phyloP scores from a whole-genome alignment of 2,113 vertebrate genomes.

The Ornithorhynchus anatinus region DNA sequence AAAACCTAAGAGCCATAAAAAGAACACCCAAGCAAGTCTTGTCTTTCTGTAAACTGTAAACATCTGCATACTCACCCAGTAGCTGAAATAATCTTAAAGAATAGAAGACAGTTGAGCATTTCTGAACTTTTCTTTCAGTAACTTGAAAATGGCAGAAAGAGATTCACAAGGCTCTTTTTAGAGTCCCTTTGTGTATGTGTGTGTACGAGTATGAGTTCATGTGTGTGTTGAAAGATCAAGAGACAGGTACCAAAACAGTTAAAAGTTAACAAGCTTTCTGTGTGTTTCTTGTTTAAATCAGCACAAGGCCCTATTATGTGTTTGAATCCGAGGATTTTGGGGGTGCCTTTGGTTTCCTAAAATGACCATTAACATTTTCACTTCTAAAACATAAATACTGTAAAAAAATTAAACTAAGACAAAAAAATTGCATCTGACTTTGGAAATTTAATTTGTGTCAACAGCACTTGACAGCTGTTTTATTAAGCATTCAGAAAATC shows the following conservation, averaged over 20 bases:
- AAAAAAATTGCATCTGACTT: constrained; percentile 1
- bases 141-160: neutral
- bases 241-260: too few relatives aligned
- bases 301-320: too few relatives aligned
- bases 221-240: too few relatives aligned
- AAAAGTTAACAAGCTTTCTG: too few relatives aligned
- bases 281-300: too few relatives aligned
- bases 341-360: too few relatives aligned
- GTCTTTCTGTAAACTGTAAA: neutral
- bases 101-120: neutral
- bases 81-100: constrained; percentile 17
- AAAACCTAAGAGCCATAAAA: constrained; percentile 26
- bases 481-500: neutral
- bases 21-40: constrained; percentile 2
- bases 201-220: too few relatives aligned
- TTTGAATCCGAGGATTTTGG: too few relatives aligned
- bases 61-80: constrained; percentile 21
- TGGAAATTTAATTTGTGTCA: constrained; percentile 40
- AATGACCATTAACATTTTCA: neutral
- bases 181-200: too few relatives aligned
- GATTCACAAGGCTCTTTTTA: too few relatives aligned
- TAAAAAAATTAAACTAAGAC: neutral
- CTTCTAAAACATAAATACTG: neutral
- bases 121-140: neutral
- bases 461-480: constrained; percentile 34